phyloP scores from a whole-genome alignment of 1,140 invertebrate genomes.

The Drosophila sproati region DNA sequence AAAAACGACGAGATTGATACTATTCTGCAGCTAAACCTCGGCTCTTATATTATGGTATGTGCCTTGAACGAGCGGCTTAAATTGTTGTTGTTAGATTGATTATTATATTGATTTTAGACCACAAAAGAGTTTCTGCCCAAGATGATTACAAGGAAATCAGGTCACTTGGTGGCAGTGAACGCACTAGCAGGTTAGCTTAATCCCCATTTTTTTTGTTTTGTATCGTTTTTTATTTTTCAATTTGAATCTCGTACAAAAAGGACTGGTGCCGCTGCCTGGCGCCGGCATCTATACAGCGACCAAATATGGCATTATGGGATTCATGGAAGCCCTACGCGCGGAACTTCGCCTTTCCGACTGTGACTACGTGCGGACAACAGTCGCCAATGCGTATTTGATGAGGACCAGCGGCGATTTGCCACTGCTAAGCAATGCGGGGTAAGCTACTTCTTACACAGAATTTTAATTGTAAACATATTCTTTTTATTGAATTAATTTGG shows the following conservation, averaged over 20 bases:
- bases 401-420: conserved; percentile 78
- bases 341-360: conserved; percentile 76
- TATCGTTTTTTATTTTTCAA: no score
- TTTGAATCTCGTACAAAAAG: conserved; percentile 10
- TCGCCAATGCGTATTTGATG: conserved; percentile 79
- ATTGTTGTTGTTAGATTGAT: background rate
- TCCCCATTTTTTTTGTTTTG: background rate
- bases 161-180: conserved; percentile 78
- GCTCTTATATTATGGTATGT: conserved; percentile 79
- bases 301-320: conserved; percentile 81
- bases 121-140: conserved; percentile 80
- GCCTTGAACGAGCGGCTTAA: no score
- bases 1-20: conserved; percentile 79
- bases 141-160: conserved; percentile 77
- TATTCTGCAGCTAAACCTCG: conserved; percentile 78
- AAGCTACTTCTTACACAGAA: conserved; percentile 7
- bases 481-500: no score
- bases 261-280: conserved; percentile 68
- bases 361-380: conserved; percentile 78
- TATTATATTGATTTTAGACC: conserved; percentile 47
- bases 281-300: conserved; percentile 83
- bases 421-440: conserved; percentile 78
- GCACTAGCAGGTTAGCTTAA: conserved; percentile 66
- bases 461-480: no score
- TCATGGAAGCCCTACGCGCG: conserved; percentile 74